These are phyloP conservation scores for Palythoa heliodiscus DNA, from an alignment of 92 coral and sea anemone species.

Conservation along the genomic window DNA sequence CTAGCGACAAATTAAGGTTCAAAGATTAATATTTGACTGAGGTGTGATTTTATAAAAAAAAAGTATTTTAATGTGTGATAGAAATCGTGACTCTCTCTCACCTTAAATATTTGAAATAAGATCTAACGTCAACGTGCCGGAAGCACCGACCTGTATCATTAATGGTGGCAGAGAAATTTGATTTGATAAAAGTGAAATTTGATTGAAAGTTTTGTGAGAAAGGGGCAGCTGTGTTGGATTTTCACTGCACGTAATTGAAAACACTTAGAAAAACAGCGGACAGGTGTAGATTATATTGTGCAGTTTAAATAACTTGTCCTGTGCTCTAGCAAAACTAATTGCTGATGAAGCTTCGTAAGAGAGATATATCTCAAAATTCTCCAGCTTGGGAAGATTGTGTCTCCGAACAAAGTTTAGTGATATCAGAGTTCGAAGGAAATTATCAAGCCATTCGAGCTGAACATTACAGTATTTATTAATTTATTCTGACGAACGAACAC, in stretches of 20 bases:
- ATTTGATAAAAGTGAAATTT: background rate
- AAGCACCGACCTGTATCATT: background rate
- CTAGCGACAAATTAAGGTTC: background rate
- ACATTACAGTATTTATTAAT: background rate
- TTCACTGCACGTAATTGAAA: background rate
- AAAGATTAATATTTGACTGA: background rate
- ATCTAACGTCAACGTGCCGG: background rate
- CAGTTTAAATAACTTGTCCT: background rate
- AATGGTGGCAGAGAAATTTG: background rate
- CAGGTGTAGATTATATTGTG: background rate
- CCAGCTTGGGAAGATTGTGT: background rate
- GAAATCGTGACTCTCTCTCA: background rate
- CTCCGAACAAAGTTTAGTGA: background rate
- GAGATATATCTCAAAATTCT: background rate
- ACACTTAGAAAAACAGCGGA: background rate
- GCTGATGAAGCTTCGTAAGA: background rate
- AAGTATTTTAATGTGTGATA: background rate
- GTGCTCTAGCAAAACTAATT: background rate
- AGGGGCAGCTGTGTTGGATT: slow-evolving; percentile 7
- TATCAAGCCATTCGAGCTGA: background rate
- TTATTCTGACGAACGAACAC: background rate
- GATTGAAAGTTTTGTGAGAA: background rate
- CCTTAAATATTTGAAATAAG: background rate
- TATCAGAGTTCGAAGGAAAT: background rate
- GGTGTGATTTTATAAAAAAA: background rate